Percentiles rank a stretch among this genome's conserved stretches.
phyloP scores from a whole-genome alignment of 1,140 invertebrate species.

The Ctenoplectra terminalis region DNA sequence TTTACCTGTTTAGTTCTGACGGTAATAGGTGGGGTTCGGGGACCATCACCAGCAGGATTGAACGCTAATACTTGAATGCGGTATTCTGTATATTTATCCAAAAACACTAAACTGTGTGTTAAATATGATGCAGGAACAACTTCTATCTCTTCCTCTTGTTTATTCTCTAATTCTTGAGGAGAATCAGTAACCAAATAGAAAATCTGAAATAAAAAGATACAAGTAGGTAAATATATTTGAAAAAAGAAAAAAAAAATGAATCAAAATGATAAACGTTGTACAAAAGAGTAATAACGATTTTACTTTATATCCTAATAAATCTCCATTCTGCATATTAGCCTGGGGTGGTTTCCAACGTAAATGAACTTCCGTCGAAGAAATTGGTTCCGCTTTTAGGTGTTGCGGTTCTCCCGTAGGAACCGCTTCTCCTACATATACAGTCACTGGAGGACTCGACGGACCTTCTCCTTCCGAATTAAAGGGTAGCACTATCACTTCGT shows the following conservation, averaged over 20 bases:
- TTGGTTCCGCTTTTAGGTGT: conserved; percentile 88
- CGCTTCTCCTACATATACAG: conserved; percentile 97
- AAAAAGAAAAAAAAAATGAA: too few species aligned
- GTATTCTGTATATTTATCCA: conserved; percentile 97
- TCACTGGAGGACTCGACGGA: conserved; percentile 90
- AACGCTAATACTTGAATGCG: conserved; percentile 96
- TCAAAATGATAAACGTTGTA: conserved; percentile 4
- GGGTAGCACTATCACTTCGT: conserved; percentile 94
- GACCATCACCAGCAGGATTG: conserved; percentile 98
- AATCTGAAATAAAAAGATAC: conserved; percentile 83
- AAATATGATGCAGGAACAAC: conserved; percentile 93
- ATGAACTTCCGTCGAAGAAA: conserved; percentile 95
- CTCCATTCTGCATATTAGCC: conserved; percentile 94
- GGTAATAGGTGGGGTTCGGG: conserved; percentile 90
- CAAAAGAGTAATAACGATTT: conserved; percentile 10
- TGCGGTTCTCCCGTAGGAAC: conserved; percentile 96
- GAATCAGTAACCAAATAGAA: conserved; percentile 92
- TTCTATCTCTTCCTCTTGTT: conserved; percentile 94
- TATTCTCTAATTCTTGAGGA: conserved; percentile 88
- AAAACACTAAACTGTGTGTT: conserved; percentile 92
- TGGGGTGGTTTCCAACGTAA: conserved; percentile 93
- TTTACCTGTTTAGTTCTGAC: conserved; percentile 88
- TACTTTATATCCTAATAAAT: conserved; percentile 96
- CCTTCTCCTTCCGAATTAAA: conserved; percentile 95
- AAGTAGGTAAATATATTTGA: conserved; percentile 41